Conservation (phyloP, 2,797 vertebrate species). For the Helicolenus hilgendorfi region DNA sequence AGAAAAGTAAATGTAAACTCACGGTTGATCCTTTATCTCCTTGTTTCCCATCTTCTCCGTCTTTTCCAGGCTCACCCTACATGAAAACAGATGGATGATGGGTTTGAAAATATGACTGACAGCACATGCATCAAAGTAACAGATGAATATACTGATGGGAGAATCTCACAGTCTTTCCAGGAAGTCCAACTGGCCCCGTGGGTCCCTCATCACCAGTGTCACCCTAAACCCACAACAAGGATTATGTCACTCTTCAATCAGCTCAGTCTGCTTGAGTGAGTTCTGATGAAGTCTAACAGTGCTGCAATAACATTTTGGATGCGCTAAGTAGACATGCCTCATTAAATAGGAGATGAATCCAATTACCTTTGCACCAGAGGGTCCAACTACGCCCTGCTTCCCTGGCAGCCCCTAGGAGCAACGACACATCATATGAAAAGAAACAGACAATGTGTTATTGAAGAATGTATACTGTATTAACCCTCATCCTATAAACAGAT, state of each 20-base stretch:
- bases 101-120: background rate
- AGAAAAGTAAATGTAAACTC: conserved; percentile 42
- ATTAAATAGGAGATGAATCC: conserved; percentile 18
- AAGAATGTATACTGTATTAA: background rate
- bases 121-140: background rate
- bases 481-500: background rate
- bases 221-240: conserved; percentile 76
- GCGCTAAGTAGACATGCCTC: conserved; percentile 9
- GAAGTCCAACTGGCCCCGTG: conserved; percentile 84
- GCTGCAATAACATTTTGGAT: background rate
- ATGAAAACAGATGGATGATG: background rate
- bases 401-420: conserved; percentile 88
- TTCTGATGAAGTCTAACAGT: background rate
- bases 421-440: conserved; percentile 1
- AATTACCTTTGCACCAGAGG: conserved; percentile 86
- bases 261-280: background rate
- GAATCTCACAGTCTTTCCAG: conserved; percentile 87
- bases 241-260: background rate
- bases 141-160: background rate
- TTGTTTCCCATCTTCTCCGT: conserved; percentile 84
- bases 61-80: conserved; percentile 83
- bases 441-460: background rate
- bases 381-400: conserved; percentile 85
- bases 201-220: conserved; percentile 82
- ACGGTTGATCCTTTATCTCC: conserved; percentile 88